phyloP scores from a whole-genome alignment of 2,113 vertebrate genomes.

The Lethenteron camtschaticum region DNA sequence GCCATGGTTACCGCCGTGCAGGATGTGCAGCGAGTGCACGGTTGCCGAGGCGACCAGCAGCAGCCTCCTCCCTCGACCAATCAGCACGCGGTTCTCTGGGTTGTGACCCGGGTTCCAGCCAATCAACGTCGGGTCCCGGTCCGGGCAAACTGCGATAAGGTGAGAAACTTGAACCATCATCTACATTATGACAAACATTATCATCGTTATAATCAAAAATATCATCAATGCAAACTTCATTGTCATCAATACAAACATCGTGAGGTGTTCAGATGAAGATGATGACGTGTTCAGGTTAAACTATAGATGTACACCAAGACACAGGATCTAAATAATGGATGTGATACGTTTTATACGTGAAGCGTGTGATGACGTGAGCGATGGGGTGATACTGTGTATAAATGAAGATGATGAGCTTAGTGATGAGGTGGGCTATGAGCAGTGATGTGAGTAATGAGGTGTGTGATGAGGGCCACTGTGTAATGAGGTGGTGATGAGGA shows the following conservation, averaged over 20 bases:
- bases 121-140: constrained; percentile 41
- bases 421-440: no score
- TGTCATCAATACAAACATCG: not conserved
- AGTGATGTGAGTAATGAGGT: no score
- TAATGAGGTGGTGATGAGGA: no score
- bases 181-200: not conserved
- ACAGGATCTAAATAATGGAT: no score
- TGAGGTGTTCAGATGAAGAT: not conserved
- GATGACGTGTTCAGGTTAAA: not conserved
- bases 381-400: no score
- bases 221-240: not conserved
- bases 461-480: no score
- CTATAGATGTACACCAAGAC: no score
- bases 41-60: constrained; percentile 58
- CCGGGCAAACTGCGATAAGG: constrained; percentile 35
- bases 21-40: constrained; percentile 57
- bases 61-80: constrained; percentile 32
- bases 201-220: not conserved
- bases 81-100: constrained; percentile 26
- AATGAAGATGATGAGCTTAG: no score
- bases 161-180: not conserved
- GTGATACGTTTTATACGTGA: no score
- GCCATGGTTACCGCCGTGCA: constrained; percentile 19
- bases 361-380: no score
- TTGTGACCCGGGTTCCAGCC: constrained; percentile 59